These are phyloP conservation scores for Hemiprocne comata DNA, from an alignment of 2,113 vertebrate species.

Conservation along the genomic window DNA sequence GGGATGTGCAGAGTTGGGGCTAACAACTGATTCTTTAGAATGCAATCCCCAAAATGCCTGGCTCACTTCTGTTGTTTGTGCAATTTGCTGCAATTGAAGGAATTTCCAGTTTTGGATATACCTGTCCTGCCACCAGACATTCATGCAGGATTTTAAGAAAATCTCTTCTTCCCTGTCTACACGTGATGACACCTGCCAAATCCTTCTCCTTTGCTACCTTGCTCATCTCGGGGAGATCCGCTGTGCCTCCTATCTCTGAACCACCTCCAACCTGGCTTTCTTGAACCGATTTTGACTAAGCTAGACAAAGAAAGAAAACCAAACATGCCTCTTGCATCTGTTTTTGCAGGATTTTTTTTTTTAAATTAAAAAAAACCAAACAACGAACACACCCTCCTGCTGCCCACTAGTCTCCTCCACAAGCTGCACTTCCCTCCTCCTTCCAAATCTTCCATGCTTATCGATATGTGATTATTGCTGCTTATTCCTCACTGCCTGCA, in stretches of 20 bases:
- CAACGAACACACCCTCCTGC: neutral
- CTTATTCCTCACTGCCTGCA: neutral
- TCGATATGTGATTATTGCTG: neutral
- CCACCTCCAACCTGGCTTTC: neutral
- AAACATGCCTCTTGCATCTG: neutral
- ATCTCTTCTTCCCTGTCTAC: neutral
- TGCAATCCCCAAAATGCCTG: neutral
- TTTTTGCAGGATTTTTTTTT: neutral
- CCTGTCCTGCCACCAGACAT: neutral
- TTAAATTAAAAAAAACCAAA: neutral
- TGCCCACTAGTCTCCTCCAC: neutral
- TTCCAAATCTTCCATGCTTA: neutral
- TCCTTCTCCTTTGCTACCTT: neutral
- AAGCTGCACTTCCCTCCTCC: neutral
- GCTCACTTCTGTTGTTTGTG: accelerated
- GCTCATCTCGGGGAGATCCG: neutral
- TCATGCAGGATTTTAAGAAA: neutral
- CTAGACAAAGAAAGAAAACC: slow-evolving; percentile 10
- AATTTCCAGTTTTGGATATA: neutral
- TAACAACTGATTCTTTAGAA: neutral
- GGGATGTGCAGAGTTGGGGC: too few relatives aligned
- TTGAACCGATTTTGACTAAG: neutral
- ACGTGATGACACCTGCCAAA: neutral
- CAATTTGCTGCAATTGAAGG: neutral
- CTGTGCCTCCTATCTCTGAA: neutral